Evolutionary conservation across 2,888 invertebrate species (phyloP).

Genomic region (Clistopyga incitator): DNA sequence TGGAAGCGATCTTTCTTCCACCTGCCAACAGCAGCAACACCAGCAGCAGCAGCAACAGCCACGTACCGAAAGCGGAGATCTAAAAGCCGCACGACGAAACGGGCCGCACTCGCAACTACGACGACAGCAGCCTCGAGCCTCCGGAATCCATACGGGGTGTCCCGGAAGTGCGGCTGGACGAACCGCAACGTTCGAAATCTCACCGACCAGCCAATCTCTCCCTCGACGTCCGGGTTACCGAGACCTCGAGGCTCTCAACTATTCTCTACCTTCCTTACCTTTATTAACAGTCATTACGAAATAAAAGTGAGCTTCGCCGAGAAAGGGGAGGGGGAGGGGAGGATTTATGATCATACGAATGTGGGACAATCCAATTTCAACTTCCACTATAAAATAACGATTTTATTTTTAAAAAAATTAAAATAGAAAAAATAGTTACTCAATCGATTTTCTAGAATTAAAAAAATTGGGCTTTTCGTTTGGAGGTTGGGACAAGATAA

Average conservation of each 20-base stretch:
- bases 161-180: slow-evolving; percentile 70
- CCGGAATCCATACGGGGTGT: slow-evolving; percentile 73
- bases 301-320: background rate
- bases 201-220: slow-evolving; percentile 28
- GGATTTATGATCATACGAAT: slow-evolving; percentile 40
- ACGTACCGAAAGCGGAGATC: slow-evolving; percentile 66
- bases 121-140: background rate
- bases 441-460: too few species aligned
- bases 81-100: slow-evolving; percentile 41
- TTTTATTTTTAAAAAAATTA: too few species aligned
- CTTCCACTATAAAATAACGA: too few species aligned
- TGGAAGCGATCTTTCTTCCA: slow-evolving; percentile 79
- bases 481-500: too few species aligned
- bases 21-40: slow-evolving; percentile 70
- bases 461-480: too few species aligned
- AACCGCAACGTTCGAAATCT: slow-evolving; percentile 64
- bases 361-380: background rate
- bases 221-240: slow-evolving; percentile 37
- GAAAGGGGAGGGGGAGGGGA: background rate
- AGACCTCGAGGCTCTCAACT: background rate
- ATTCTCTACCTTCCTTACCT: background rate
- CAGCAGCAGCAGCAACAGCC: slow-evolving; percentile 33
- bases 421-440: too few species aligned
- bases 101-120: background rate
- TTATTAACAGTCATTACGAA: slow-evolving; percentile 12